Percentiles rank a stretch among this genome's conserved stretches.
Evolutionary conservation across 2,888 invertebrate species (phyloP).

Genomic region (Eucriotettix oculatus): DNA sequence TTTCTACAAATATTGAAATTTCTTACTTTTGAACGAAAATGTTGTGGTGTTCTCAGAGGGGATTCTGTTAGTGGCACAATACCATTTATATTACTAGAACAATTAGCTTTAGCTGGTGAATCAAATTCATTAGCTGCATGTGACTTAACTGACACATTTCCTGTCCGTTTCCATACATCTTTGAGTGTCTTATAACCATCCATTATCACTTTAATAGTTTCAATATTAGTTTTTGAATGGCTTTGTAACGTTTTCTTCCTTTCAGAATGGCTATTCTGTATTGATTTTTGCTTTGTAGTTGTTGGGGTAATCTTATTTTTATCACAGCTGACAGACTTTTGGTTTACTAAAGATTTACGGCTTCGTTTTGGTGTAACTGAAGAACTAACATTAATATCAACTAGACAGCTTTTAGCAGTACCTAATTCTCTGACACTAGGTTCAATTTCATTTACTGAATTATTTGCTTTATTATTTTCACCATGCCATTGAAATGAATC

Average conservation of each 20-base stretch:
- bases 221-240: not conserved
- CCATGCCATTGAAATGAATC: not conserved
- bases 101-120: not conserved
- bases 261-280: not conserved
- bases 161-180: not conserved
- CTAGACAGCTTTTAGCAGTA: not conserved
- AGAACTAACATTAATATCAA: not conserved
- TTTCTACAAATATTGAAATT: no score
- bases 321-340: not conserved
- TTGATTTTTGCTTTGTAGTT: not conserved
- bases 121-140: not conserved
- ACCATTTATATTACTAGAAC: not conserved
- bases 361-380: not conserved
- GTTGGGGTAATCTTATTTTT: not conserved
- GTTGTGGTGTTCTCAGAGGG: not conserved
- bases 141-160: not conserved
- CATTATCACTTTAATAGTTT: not conserved
- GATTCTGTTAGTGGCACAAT: not conserved
- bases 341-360: not conserved
- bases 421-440: not conserved
- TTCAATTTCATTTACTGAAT: not conserved
- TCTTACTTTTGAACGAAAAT: no score
- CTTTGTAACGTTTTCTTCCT: no score
- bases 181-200: not conserved
- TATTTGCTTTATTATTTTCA: not conserved